Percentiles rank a stretch among this genome's conserved stretches.
These are phyloP conservation scores for Pterois miles DNA, from an alignment of 2,797 vertebrate genomes.

Conservation along the genomic window DNA sequence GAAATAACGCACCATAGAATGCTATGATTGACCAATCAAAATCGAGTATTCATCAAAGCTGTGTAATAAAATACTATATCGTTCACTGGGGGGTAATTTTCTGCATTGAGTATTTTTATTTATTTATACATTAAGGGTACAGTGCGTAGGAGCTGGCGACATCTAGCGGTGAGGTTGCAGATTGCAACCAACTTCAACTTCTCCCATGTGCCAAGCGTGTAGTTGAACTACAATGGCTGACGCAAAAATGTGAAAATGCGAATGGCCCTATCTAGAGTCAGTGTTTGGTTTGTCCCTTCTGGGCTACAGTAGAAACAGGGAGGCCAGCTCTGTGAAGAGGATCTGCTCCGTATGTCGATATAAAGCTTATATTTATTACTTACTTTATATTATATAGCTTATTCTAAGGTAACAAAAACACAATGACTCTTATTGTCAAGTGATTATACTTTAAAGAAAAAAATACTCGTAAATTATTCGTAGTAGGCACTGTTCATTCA, in stretches of 20 bases:
- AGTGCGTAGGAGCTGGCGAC: too few species aligned
- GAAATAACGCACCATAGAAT: too few species aligned
- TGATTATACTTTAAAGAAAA: neutral
- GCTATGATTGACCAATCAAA: too few species aligned
- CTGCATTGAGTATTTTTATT: neutral
- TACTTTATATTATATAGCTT: too few species aligned
- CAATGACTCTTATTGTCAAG: neutral
- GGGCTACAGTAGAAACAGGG: neutral
- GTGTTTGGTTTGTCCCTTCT: neutral
- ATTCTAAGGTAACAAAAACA: neutral
- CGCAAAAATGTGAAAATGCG: too few species aligned
- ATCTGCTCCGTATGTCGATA: neutral
- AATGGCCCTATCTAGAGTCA: neutral
- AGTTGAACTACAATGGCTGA: too few species aligned
- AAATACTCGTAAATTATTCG: too few species aligned
- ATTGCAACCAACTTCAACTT: too few species aligned
- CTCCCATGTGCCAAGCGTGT: too few species aligned
- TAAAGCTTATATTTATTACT: too few species aligned
- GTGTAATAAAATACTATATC: neutral
- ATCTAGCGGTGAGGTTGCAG: too few species aligned
- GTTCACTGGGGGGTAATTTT: neutral
- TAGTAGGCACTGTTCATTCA: neutral
- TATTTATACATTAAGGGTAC: neutral
- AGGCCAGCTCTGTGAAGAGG: neutral
- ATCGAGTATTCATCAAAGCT: too few species aligned